A percentile compares a stretch with the other conserved stretches of the same genome.
These are phyloP conservation scores for Damaliscus lunatus DNA, from an alignment of 2,113 vertebrate genomes.

Conservation along the genomic window DNA sequence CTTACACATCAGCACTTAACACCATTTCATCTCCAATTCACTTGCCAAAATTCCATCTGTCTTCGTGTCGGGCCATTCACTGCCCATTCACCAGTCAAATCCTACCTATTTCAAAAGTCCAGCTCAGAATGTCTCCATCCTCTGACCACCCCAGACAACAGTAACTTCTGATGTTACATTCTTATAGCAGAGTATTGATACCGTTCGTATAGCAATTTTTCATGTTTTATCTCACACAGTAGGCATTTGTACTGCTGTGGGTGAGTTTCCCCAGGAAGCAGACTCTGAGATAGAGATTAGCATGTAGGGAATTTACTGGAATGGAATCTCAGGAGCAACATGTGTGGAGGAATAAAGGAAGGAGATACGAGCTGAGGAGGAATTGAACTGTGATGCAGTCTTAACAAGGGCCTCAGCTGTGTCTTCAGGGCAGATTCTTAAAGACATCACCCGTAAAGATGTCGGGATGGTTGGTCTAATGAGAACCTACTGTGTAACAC, in stretches of 20 bases:
- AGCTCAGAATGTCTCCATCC: not conserved
- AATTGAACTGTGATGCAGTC: not conserved
- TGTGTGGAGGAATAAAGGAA: not conserved
- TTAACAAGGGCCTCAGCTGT: not conserved
- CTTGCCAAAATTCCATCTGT: not conserved
- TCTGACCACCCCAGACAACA: not conserved
- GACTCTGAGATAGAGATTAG: not conserved
- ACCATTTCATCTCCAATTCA: not conserved
- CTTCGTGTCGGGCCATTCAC: not conserved
- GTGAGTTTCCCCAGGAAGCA: not conserved
- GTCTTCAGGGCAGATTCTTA: not conserved
- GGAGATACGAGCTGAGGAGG: not conserved
- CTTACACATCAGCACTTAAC: not conserved
- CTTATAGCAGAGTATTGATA: not conserved
- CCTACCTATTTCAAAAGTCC: not conserved
- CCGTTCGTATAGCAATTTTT: not conserved
- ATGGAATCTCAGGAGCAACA: not conserved
- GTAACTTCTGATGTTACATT: not conserved
- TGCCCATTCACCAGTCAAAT: not conserved
- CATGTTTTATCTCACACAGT: not conserved
- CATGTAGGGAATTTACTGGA: not conserved
- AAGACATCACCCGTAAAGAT: not conserved
- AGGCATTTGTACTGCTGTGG: not conserved
- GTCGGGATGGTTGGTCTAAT: not conserved
- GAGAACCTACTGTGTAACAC: not conserved